Base-by-base conservation (phyloP, 2,113 vertebrate species). In the Electrona antarctica region DNA sequence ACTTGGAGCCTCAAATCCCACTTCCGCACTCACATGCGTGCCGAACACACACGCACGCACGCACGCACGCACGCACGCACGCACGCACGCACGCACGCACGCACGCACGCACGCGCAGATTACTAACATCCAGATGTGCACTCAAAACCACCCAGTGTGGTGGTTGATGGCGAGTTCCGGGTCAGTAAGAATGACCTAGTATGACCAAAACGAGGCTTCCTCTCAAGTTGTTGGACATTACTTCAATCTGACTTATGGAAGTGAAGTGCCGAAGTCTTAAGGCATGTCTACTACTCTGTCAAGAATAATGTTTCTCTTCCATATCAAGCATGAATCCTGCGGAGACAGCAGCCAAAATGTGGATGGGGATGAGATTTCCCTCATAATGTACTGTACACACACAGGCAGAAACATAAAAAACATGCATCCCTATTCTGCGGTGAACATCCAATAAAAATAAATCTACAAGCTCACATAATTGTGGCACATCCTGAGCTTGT, bases 291-390 rank as follows among this genome's bases (percentile, higher is more conserved):
- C 56, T 64, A 69, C 69, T 66, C 67, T 64, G 21, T 66, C 66
- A 29, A 73, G 11, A 70, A 64, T 47, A 46, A 55, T 60, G 71
- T 82, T 82, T 78, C 69, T 62, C 64, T 78, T 47, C 52, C 67
- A 56, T 15, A 52, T 81, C 71, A 63, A 50, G 56, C 65, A 49
- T 61, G 59, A 60, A 71, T 50, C 74, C 52, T 63, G 62, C 21
- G 28, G 13, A 76, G 55, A 28, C 11, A 15, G 33, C 15, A 55
- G 52, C 49, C 7, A 8, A 41, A 41, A 41, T 6, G 33, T 3
- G 5, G 33, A 41, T 41, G 33, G 47, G 21, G 12, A 14, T 62
- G 62, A 65, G 71, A 29, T 33, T 49, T 64, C 46, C 61, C 62
- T 74, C 60, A 54, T 21, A 6, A 41, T 41, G 33, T 41, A 41